phyloP scores from a whole-genome alignment of 2,113 vertebrate genomes.

The Dolichotis patagonum region DNA sequence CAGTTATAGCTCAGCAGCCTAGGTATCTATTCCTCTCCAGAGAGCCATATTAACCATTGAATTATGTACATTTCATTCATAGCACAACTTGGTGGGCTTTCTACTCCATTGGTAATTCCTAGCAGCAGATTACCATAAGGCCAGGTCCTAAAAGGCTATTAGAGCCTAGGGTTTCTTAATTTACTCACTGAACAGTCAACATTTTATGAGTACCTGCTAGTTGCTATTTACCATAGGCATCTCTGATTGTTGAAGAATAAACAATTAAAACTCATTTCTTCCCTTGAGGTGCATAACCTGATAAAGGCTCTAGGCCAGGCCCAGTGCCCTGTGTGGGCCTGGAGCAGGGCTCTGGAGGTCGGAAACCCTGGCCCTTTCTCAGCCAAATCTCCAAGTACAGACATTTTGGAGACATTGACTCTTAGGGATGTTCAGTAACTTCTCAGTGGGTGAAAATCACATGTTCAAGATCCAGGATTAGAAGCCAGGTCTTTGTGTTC shows the following conservation, averaged over 20 bases:
- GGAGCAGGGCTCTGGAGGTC: no score
- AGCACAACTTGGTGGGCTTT: background rate
- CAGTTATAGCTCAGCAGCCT: constrained; percentile 44
- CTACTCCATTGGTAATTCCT: constrained; percentile 39
- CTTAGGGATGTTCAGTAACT: background rate
- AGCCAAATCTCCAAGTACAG: background rate
- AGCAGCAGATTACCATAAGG: constrained; percentile 66
- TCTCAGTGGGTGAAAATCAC: background rate
- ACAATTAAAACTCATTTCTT: constrained; percentile 37
- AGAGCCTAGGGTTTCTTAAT: constrained; percentile 64
- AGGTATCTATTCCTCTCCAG: constrained; percentile 7
- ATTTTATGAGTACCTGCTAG: constrained; percentile 51
- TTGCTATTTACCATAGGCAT: background rate
- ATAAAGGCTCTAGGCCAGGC: background rate
- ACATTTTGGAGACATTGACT: background rate
- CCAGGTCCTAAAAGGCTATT: constrained; percentile 57
- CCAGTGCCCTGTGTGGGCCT: background rate
- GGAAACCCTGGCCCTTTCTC: background rate
- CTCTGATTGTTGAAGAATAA: constrained; percentile 39
- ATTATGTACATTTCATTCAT: constrained; percentile 27
- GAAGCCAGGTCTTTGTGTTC: background rate
- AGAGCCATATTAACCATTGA: constrained; percentile 40
- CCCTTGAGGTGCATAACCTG: background rate
- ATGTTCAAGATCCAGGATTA: background rate
- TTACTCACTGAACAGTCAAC: constrained; percentile 65